Percentiles rank a stretch among this genome's conserved stretches.
These are phyloP conservation scores for Ramphastos sulfuratus DNA, from an alignment of 2,113 vertebrate species.

Conservation along the genomic window DNA sequence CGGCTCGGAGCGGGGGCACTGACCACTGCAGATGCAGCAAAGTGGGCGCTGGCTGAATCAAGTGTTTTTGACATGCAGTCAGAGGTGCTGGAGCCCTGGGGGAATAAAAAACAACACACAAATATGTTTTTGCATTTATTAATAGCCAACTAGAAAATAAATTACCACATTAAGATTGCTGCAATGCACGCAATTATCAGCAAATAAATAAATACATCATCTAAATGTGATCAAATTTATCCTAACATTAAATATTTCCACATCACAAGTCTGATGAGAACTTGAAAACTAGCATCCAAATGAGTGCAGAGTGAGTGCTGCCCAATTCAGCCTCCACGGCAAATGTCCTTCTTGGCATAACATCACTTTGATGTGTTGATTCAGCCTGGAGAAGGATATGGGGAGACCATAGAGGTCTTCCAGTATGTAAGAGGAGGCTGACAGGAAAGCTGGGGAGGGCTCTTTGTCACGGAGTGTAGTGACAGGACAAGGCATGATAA, in stretches of 20 bases:
- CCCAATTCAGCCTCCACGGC: neutral
- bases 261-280: neutral
- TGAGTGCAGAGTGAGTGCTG: neutral
- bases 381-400: accelerated
- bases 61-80: conserved; percentile 89
- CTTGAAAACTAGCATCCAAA: accelerated
- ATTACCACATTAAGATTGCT: accelerated
- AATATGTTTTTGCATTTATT: neutral
- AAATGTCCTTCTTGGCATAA: neutral
- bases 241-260: accelerated
- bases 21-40: conserved; percentile 92
- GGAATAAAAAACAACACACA: neutral
- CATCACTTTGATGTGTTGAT: accelerated
- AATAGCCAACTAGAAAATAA: neutral
- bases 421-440: accelerated
- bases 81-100: conserved; percentile 78
- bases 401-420: accelerated
- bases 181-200: neutral
- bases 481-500: neutral
- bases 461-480: accelerated
- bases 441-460: neutral
- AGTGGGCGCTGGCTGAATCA: conserved; percentile 91
- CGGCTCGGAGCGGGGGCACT: conserved; percentile 79
- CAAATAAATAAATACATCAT: neutral
- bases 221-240: neutral